Evolutionary conservation across 2,113 vertebrate genomes (phyloP), one percentile per base, ranked within the genome.

Genomic region (Amphiprion percula): DNA sequence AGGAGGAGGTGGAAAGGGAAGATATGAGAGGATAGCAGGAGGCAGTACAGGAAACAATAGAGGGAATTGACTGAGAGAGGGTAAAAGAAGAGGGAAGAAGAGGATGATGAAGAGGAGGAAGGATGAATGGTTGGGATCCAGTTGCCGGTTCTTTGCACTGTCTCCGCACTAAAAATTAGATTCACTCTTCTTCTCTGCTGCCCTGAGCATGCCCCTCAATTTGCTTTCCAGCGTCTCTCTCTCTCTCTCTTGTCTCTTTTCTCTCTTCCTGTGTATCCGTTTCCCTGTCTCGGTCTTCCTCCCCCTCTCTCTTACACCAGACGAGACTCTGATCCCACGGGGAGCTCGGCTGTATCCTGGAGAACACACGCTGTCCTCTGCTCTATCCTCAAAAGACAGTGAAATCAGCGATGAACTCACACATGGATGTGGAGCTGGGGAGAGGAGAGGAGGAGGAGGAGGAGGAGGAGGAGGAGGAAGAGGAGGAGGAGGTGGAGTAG

Each of bases 321-420:
- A 91, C 72, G 52, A 90, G 86, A 90, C 79, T 77, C 77, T 59
- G 87, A 90, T 93, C 90, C 90, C 86, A 77, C 71, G 24, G 82
- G 87, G 89, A 85, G 88, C 90, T 90, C 54, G 55, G 89, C 83
- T 84, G 90, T 89, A 90, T 94, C 93, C 93, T 77, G 85, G 76
- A 87, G 81, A 87, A 87, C 78, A 71, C 89, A 75, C 87, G 66
- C 81, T 69, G 79, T 90, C 68, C 89, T 91, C 83, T 82, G 88
- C 80, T 87, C 90, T 83, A 53, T 86, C 83, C 90, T 86, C 86
- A 73, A 81, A 89, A 87, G 91, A 90, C 84, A 85, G 88, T 78
- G 83, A 84, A 90, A 91, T 89, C 90, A 84, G 88, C 75, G 68
- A 86, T 90, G 83, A 93, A 94, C 87, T 90, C 86, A 77, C 91